A percentile compares a stretch with the other conserved stretches of the same genome.
Conservation (phyloP, 2,888 invertebrate species). For the Ommatoiulus sabulosus region DNA sequence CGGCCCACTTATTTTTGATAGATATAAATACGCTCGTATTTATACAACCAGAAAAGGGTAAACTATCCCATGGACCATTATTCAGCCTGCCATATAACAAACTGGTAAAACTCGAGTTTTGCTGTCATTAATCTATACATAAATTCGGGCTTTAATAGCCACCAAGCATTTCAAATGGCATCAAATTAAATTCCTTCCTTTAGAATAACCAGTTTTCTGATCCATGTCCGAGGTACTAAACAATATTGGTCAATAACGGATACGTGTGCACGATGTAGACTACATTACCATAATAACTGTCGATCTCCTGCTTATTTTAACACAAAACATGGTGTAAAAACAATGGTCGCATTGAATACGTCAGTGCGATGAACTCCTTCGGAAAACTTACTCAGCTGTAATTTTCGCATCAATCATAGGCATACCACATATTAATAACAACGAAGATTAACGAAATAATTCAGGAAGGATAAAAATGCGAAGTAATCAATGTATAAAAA, state of each 20-base stretch:
- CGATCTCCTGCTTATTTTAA: background rate
- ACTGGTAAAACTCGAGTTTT: background rate
- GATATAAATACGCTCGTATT: background rate
- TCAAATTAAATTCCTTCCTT: slow-evolving; percentile 20
- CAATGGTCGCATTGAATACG: background rate
- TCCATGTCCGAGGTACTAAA: background rate
- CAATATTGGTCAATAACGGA: background rate
- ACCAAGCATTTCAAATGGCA: slow-evolving; percentile 23
- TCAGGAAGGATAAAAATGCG: background rate
- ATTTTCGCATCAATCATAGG: background rate
- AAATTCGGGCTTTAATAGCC: background rate
- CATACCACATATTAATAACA: background rate
- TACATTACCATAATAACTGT: background rate
- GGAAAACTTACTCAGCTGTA: background rate
- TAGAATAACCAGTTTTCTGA: background rate
- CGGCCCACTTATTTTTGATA: slow-evolving; percentile 33
- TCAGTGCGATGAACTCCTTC: background rate
- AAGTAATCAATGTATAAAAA: background rate
- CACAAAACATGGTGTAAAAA: background rate
- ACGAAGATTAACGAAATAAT: background rate
- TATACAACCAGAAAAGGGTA: background rate
- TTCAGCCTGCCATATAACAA: background rate
- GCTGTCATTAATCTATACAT: background rate
- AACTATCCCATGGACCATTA: background rate
- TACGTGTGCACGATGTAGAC: background rate